phyloP scores from a whole-genome alignment of 2,113 vertebrate genomes.

The Pituophis catenifer region DNA sequence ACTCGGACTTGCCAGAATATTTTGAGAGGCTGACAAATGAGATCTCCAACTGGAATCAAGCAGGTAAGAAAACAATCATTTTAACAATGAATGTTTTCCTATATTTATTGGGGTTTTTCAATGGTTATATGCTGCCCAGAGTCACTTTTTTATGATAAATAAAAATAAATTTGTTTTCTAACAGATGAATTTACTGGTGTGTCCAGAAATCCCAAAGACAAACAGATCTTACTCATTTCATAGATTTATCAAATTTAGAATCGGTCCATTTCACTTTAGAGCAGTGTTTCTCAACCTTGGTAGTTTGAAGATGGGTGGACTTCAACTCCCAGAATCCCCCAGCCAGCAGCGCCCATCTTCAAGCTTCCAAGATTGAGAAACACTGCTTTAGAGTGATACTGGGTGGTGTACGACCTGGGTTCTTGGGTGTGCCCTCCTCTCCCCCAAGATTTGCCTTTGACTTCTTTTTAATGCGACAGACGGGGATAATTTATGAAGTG shows the following conservation, averaged over 20 bases:
- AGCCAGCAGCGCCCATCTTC: too few relatives aligned
- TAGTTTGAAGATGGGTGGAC: too few relatives aligned
- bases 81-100: background rate
- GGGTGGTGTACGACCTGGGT: background rate
- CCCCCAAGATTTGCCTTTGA: background rate
- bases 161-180: slow-evolving; percentile 14
- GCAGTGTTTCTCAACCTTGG: background rate
- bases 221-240: background rate
- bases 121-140: background rate
- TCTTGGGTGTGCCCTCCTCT: background rate
- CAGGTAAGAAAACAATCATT: slow-evolving; percentile 61
- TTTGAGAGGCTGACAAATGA: slow-evolving; percentile 86
- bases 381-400: background rate
- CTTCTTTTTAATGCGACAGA: background rate
- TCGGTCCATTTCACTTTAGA: background rate
- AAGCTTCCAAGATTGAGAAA: too few relatives aligned
- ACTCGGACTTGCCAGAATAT: slow-evolving; percentile 88
- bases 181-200: background rate
- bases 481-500: background rate
- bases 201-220: background rate
- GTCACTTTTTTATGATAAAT: background rate
- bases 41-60: slow-evolving; percentile 77
- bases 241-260: background rate
- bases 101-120: background rate
- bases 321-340: too few relatives aligned